phyloP scores from a whole-genome alignment of 2,888 invertebrate species.

The Galerucella nymphaeae region DNA sequence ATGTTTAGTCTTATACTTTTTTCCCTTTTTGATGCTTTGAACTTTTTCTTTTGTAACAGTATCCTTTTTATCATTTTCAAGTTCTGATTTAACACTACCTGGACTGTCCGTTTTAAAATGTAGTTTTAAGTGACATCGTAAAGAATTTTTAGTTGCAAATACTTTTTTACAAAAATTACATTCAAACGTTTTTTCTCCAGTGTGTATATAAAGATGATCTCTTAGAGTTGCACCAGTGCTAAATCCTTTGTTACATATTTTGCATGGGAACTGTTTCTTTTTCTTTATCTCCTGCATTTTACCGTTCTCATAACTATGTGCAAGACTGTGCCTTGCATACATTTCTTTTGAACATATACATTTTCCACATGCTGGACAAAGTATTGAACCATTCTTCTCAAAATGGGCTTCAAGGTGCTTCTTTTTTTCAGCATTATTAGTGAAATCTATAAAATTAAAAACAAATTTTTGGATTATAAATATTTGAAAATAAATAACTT shows the following conservation, averaged over 20 bases:
- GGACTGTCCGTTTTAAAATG: conserved; percentile 19
- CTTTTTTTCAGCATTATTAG: neutral
- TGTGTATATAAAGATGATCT: conserved; percentile 24
- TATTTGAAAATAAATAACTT: too few species aligned
- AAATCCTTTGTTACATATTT: conserved; percentile 22
- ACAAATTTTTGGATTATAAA: neutral
- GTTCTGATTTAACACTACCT: neutral
- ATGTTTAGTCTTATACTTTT: neutral
- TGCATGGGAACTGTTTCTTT: conserved; percentile 16
- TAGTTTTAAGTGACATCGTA: conserved; percentile 21
- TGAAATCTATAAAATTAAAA: neutral
- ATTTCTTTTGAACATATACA: conserved; percentile 28
- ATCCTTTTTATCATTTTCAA: conserved; percentile 8
- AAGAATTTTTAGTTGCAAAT: conserved; percentile 17
- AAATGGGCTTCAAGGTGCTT: conserved; percentile 30
- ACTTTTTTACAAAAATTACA: conserved; percentile 23
- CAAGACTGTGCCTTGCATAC: conserved; percentile 17
- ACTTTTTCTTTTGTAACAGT: neutral
- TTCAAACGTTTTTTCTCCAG: conserved; percentile 21
- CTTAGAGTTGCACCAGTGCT: neutral
- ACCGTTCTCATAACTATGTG: conserved; percentile 13
- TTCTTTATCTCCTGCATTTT: neutral
- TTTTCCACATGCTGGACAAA: conserved; percentile 31
- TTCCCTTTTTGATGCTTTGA: neutral
- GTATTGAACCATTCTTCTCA: conserved; percentile 24